Conservation (phyloP, 1,140 invertebrate species). For the Lordiphosa collinella region DNA sequence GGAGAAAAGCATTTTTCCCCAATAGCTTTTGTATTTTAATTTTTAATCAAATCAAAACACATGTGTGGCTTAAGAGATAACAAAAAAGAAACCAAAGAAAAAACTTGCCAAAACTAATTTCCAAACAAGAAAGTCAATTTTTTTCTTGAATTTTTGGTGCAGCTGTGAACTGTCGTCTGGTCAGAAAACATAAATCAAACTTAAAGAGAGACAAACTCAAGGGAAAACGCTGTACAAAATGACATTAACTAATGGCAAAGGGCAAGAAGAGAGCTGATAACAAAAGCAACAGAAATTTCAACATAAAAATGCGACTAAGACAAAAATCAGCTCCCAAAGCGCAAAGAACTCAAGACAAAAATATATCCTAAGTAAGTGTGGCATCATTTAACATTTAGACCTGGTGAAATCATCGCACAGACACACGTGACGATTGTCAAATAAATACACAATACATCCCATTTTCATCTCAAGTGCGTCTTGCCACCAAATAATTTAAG, state of each 20-base stretch:
- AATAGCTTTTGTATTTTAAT: constrained; percentile 29
- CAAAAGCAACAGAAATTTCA: constrained; percentile 1
- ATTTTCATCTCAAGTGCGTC: constrained; percentile 36
- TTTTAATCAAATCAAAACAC: constrained; percentile 59
- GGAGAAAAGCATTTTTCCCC: constrained; percentile 5
- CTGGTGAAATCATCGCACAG: constrained; percentile 23
- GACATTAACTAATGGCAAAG: constrained; percentile 51
- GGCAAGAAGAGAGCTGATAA: constrained; percentile 23
- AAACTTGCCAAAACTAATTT: constrained; percentile 53
- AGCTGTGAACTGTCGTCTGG: constrained; percentile 38
- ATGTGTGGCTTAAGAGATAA: constrained; percentile 29
- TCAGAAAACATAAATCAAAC: constrained; percentile 60
- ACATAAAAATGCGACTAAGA: constrained; percentile 6
- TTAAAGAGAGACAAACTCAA: constrained; percentile 39
- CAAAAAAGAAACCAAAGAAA: not conserved
- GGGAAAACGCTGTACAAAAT: constrained; percentile 3
- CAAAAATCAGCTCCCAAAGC: constrained; percentile 20
- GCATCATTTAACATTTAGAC: constrained; percentile 49
- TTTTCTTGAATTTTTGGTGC: constrained; percentile 23
- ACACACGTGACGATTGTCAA: constrained; percentile 39
- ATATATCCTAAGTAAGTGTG: constrained; percentile 33
- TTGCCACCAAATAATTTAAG: not conserved
- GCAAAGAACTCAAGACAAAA: constrained; percentile 20
- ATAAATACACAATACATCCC: constrained; percentile 57
- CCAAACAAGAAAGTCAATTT: constrained; percentile 26